Percentiles rank a stretch among this genome's conserved stretches.
phyloP scores from a whole-genome alignment of 2,888 invertebrate genomes.

The Aphidius colemani region DNA sequence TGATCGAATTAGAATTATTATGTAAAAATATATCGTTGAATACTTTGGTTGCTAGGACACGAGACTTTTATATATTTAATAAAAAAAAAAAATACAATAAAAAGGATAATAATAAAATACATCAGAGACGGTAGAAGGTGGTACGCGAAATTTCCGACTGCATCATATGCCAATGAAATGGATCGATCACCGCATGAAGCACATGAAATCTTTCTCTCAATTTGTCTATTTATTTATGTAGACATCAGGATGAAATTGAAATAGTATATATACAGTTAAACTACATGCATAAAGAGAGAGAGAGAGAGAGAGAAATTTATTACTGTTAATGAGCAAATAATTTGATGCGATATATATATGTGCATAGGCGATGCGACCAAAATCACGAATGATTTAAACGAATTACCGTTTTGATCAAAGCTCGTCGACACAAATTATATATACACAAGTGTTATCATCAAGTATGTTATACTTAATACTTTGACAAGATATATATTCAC shows the following conservation, averaged over 20 bases:
- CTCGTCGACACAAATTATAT: slow-evolving; percentile 32
- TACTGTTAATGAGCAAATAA: slow-evolving; percentile 18
- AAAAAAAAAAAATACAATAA: neutral
- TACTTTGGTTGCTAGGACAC: slow-evolving; percentile 22
- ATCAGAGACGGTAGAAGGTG: slow-evolving; percentile 20
- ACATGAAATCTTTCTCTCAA: no score
- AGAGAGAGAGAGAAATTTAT: slow-evolving; percentile 21
- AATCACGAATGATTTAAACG: slow-evolving; percentile 44
- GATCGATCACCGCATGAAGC: neutral
- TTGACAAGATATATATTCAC: slow-evolving; percentile 21
- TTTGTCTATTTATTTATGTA: neutral
- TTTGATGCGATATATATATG: slow-evolving; percentile 19
- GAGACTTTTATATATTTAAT: slow-evolving; percentile 16
- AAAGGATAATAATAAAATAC: neutral
- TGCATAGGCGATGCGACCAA: slow-evolving; percentile 25
- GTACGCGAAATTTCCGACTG: slow-evolving; percentile 27
- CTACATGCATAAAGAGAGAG: slow-evolving; percentile 18
- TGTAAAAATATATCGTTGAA: slow-evolving; percentile 11
- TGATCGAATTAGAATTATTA: neutral
- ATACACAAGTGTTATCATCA: slow-evolving; percentile 1
- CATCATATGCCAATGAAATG: slow-evolving; percentile 22
- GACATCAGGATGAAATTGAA: neutral
- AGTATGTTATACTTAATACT: no score
- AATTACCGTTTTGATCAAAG: slow-evolving; percentile 50
- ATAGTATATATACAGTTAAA: neutral